These are phyloP conservation scores for Drosophila eugracilis DNA, from an alignment of 1,140 invertebrate species.

Conservation along the genomic window DNA sequence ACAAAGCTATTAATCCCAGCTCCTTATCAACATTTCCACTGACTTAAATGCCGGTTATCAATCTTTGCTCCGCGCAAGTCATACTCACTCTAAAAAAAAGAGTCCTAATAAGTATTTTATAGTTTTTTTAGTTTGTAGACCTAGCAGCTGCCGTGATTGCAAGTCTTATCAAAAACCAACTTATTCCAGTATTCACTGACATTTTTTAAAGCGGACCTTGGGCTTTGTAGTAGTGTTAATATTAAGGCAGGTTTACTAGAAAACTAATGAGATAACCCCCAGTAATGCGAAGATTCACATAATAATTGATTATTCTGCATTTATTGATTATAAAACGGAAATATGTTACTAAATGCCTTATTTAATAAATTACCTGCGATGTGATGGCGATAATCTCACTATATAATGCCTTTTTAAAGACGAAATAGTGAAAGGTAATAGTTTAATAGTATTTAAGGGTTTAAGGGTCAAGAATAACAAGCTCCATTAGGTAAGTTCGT, in stretches of 20 bases:
- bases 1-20: background rate
- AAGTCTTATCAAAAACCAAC: slow-evolving; percentile 32
- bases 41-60: slow-evolving; percentile 24
- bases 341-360: too few relatives aligned
- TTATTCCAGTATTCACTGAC: slow-evolving; percentile 34
- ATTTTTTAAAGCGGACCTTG: background rate
- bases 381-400: too few relatives aligned
- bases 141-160: slow-evolving; percentile 4
- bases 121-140: slow-evolving; percentile 17
- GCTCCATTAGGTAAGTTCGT: too few relatives aligned
- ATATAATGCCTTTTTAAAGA: too few relatives aligned
- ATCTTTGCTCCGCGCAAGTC: slow-evolving; percentile 6
- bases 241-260: slow-evolving; percentile 28
- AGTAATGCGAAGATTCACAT: background rate
- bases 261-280: background rate
- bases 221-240: slow-evolving; percentile 1
- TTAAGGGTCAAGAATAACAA: too few relatives aligned
- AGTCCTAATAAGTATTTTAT: slow-evolving; percentile 9
- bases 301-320: too few relatives aligned
- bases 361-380: too few relatives aligned
- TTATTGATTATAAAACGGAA: too few relatives aligned
- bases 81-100: slow-evolving; percentile 1
- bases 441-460: too few relatives aligned
- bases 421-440: too few relatives aligned
- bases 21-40: slow-evolving; percentile 21